Evolutionary conservation across 1,140 invertebrate species (phyloP), one percentile per base, ranked within the genome.

Genomic region (Aphis gossypii): DNA sequence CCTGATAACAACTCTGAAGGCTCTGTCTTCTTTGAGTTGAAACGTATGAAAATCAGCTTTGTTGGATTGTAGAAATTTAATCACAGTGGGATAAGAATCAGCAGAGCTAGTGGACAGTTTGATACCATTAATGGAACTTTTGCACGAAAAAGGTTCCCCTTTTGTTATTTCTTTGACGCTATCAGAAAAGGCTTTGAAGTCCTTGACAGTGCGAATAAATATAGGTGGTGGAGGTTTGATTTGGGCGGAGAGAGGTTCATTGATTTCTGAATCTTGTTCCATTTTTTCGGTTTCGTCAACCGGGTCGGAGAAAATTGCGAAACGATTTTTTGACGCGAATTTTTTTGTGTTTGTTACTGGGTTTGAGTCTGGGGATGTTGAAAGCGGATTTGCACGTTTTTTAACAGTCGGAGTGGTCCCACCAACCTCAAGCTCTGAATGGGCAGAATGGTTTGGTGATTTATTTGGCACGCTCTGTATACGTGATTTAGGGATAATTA

Each of bases 81-180:
- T 87, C 21, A 87, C 46, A 21, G 25, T 25, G 9, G 44, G 41
- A 30, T 87, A 87, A 48, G 86, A 48, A 9, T 87, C 30, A 23
- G 38, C 83, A 86, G 83, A 86, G 30, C 44, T 48, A 51, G 86
- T 87, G 21, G 86, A 87, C 23, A 87, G 86, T 87, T 51, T 87
- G 6, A 87, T n/a, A 14, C 86, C 44, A 30, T 87, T 87, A 30
- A n/a, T 87, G 83, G 11, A 86, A 86, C 83, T 86, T 86, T 86
- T 48, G 48, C 48, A 4, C 48, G 5, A 48, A 5, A 48, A 48
- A 14, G 48, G 48, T 48, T 48, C 48, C 48, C 48, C 48, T 48
- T 48, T 48, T 48, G 48, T 48, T 48, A 48, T 48, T 48, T 48
- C 48, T 48, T 86, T 44, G 11, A 86, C 46, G 20, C 25, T 86